phyloP scores from a whole-genome alignment of 2,797 vertebrate species.

The Sparus aurata region DNA sequence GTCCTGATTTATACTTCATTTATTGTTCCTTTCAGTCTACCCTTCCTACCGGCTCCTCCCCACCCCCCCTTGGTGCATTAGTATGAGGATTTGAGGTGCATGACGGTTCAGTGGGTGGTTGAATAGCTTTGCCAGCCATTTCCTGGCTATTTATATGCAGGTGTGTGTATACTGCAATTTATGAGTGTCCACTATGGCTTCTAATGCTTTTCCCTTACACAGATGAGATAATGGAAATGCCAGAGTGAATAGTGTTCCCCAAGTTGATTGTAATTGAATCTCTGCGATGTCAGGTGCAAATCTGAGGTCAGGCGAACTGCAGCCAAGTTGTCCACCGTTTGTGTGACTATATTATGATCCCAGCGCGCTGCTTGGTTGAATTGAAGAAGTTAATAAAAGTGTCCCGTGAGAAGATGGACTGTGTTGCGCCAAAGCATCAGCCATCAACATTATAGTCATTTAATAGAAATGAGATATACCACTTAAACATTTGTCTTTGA shows the following conservation, averaged over 20 bases:
- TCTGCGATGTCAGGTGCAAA: conserved; percentile 61
- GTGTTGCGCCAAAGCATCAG: conserved; percentile 6
- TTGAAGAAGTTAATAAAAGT: conserved; percentile 49
- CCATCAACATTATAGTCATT: conserved; percentile 5
- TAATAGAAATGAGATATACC: conserved; percentile 1
- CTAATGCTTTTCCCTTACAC: conserved; percentile 64
- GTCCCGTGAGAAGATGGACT: conserved; percentile 31
- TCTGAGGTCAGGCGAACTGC: conserved; percentile 49
- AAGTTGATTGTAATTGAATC: conserved; percentile 71
- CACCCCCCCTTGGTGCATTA: conserved; percentile 40
- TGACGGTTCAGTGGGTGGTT: conserved; percentile 51
- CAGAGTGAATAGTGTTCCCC: conserved; percentile 68
- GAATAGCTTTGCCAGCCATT: conserved; percentile 61
- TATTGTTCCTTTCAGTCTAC: conserved; percentile 33
- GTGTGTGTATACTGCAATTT: conserved; percentile 67
- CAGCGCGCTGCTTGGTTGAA: conserved; percentile 36
- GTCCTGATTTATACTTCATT: conserved; percentile 49
- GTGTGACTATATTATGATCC: conserved; percentile 27
- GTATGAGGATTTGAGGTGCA: conserved; percentile 48
- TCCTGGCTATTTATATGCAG: conserved; percentile 71
- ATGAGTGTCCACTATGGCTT: conserved; percentile 60
- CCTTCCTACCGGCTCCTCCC: conserved; percentile 19
- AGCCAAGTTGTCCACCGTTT: conserved; percentile 30
- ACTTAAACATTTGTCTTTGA: conserved; percentile 6
- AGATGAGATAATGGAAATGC: conserved; percentile 79